Evolutionary conservation across 2,797 vertebrate genomes (phyloP), one percentile per base, ranked within the genome.

Genomic region (Leptatherina wallacei): DNA sequence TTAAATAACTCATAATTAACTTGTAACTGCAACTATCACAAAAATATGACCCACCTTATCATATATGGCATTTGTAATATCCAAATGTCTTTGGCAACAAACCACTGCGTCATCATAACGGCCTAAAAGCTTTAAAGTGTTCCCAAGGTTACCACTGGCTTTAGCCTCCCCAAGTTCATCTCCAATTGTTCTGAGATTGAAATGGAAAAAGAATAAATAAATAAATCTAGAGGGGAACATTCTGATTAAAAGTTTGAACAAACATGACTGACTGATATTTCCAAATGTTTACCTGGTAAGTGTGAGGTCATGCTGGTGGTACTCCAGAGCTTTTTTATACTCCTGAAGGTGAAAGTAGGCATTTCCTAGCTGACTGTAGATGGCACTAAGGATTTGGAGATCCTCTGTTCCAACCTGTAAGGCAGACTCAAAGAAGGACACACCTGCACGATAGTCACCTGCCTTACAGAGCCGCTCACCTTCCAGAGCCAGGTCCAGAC

Each of bases 361-460:
- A 52, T 99, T 99, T 77, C 98, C 97, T 77, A 99, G 90, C 88
- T 99, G 98, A 91, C 98, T 99, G 91, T 99, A 99, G 93, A 99
- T 99, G 78, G 98, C 98, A 3, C 97, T 99, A 44, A 99, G 95
- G 20, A 97, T 99, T 62, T 98, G 97, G n/a, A 98, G 91, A 90
- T 99, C 98, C 89, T 98, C 97, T 0, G 98, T 99, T 85, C 98
- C 98, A 35, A 99, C 96, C 85, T 98, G 96, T 77, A 99, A 96
- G 61, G 98, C 98, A 0, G 97, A 97, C 88, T 99, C 97, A 71
- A 99, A 98, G 91, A 96, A 98, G 0, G 96, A 97, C 30, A 98
- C 97, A 0, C 97, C 97, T 0, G 95, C 95, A 0, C 87, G 88
- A 75, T 97, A 98, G 76, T 98, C 96, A 0, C 96, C 96, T 0